Conservation (phyloP, 2,797 vertebrate genomes). For the Anguilla anguilla region DNA sequence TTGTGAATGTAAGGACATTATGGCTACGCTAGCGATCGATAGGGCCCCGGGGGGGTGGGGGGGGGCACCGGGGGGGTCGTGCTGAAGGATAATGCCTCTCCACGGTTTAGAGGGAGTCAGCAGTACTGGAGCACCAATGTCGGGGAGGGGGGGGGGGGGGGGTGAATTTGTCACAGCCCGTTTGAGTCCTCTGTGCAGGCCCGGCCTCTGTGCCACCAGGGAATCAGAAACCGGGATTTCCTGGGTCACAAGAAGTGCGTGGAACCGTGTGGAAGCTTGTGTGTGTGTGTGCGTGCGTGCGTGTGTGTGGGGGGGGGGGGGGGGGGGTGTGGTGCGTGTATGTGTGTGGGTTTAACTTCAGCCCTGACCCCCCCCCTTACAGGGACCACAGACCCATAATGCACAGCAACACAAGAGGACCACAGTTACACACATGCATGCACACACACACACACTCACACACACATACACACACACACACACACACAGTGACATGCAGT, state of each 20-base stretch:
- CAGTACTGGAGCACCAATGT: neutral
- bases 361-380: neutral
- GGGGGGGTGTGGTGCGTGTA: neutral
- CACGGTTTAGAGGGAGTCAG: neutral
- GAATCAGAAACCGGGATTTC: neutral
- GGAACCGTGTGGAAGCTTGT: neutral
- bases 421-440: neutral
- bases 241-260: too few species aligned
- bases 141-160: neutral
- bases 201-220: neutral
- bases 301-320: too few species aligned
- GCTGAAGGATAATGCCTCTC: conserved; percentile 30
- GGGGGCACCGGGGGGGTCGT: neutral
- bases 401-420: neutral
- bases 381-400: conserved; percentile 26
- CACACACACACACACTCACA: neutral
- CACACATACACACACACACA: conserved; percentile 17
- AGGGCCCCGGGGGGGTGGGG: neutral
- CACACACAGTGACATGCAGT: conserved; percentile 23
- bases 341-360: neutral
- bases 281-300: too few species aligned
- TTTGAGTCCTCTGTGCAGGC: neutral
- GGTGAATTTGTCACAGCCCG: neutral
- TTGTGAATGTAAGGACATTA: conserved; percentile 38
- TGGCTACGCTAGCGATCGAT: conserved; percentile 44